phyloP scores from a whole-genome alignment of 2,797 vertebrate genomes.

The Decapterus maruadsi region DNA sequence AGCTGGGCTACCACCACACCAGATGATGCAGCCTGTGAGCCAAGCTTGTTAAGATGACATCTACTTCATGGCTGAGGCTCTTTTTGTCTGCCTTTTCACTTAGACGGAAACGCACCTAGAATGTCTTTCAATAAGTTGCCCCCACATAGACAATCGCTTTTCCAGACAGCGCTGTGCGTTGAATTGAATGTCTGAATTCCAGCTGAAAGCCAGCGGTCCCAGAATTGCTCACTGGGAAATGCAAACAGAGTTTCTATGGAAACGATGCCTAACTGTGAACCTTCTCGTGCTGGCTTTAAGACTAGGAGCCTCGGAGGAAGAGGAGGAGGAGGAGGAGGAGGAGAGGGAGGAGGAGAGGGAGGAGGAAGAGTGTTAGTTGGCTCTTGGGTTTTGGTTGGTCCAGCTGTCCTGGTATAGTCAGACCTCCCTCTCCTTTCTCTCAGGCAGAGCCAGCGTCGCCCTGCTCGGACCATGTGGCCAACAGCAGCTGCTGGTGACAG shows the following conservation, averaged over 20 bases:
- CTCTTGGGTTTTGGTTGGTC: conserved; percentile 32
- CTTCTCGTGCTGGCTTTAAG: conserved; percentile 68
- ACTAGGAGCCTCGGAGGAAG: conserved; percentile 44
- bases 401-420: conserved; percentile 59
- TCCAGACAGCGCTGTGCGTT: conserved; percentile 75
- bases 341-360: conserved; percentile 23
- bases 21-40: conserved; percentile 29
- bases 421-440: conserved; percentile 30
- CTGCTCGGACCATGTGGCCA: background rate
- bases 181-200: conserved; percentile 84
- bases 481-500: conserved; percentile 19
- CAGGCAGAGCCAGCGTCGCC: background rate
- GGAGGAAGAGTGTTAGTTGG: conserved; percentile 51
- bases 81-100: conserved; percentile 70
- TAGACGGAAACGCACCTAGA: conserved; percentile 76
- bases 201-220: conserved; percentile 79
- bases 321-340: conserved; percentile 39
- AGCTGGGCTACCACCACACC: conserved; percentile 12
- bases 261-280: conserved; percentile 79
- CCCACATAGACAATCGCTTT: conserved; percentile 72
- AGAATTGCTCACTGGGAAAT: conserved; percentile 86
- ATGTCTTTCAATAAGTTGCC: conserved; percentile 72
- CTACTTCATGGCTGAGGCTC: conserved; percentile 24
- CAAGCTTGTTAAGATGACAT: conserved; percentile 50
- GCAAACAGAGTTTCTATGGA: conserved; percentile 88